Evolutionary conservation across 2,888 invertebrate genomes (phyloP).

Genomic region (Sthenelais limicola): DNA sequence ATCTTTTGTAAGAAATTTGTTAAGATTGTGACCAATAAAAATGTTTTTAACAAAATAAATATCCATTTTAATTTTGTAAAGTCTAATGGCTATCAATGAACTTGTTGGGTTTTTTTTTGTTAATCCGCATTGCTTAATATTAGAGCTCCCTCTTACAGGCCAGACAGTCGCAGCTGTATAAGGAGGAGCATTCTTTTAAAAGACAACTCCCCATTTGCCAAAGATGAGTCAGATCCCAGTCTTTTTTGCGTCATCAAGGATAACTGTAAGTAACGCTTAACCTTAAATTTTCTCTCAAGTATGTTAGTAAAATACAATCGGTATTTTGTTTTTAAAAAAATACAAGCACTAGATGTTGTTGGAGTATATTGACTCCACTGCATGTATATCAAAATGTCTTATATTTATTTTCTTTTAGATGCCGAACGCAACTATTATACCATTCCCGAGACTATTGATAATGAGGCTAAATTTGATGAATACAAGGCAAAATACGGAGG

Average conservation of each 20-base stretch:
- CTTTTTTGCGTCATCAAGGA: slow-evolving; percentile 68
- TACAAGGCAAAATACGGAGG: slow-evolving; percentile 58
- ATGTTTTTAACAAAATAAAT: too few species aligned
- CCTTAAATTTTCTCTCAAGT: too few species aligned
- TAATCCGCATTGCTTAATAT: background rate
- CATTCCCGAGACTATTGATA: slow-evolving; percentile 60
- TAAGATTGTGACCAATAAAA: too few species aligned
- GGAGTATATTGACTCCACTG: background rate
- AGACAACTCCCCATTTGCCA: slow-evolving; percentile 56
- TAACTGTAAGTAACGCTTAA: slow-evolving; percentile 71
- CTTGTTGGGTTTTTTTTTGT: too few species aligned
- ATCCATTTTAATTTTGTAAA: too few species aligned
- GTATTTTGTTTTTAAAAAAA: background rate
- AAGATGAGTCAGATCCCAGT: slow-evolving; percentile 55
- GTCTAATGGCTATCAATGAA: too few species aligned
- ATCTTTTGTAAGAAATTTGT: too few species aligned
- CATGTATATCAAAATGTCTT: background rate
- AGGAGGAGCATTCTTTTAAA: slow-evolving; percentile 43
- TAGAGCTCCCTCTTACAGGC: slow-evolving; percentile 35
- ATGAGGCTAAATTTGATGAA: slow-evolving; percentile 53
- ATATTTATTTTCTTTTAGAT: slow-evolving; percentile 57
- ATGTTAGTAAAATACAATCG: too few species aligned
- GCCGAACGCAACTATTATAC: slow-evolving; percentile 64
- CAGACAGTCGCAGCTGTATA: slow-evolving; percentile 45
- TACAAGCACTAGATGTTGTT: background rate